Percentiles rank a stretch among this genome's conserved stretches.
These are phyloP conservation scores for Corbicula japonica DNA, from an alignment of 2,888 invertebrate genomes.

Conservation along the genomic window DNA sequence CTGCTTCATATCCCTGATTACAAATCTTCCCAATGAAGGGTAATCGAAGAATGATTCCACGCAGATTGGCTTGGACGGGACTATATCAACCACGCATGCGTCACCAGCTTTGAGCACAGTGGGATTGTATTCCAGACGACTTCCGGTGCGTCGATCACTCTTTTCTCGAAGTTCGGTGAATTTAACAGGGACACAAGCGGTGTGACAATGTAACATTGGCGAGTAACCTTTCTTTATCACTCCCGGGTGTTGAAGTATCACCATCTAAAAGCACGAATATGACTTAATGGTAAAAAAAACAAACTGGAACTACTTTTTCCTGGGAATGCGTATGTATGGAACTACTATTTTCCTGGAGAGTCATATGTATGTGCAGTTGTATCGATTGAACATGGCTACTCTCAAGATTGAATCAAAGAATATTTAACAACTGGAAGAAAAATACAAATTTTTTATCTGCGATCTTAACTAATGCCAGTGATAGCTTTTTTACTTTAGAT, in stretches of 20 bases:
- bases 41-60: constrained; percentile 99
- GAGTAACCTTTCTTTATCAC: constrained; percentile 99
- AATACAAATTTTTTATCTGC: too few species aligned
- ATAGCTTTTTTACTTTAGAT: too few species aligned
- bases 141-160: constrained; percentile 98
- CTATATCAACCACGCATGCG: constrained; percentile 96
- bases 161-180: constrained; percentile 99
- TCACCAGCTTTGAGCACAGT: constrained; percentile 98
- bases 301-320: too few species aligned
- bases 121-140: constrained; percentile 88
- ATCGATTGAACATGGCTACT: too few species aligned
- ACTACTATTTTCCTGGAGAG: too few species aligned
- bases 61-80: constrained; percentile 97
- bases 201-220: constrained; percentile 99
- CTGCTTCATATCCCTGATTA: constrained; percentile 99
- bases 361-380: too few species aligned
- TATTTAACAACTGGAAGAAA: too few species aligned
- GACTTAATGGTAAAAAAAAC: too few species aligned
- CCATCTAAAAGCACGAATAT: constrained; percentile 89
- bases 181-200: constrained; percentile 99
- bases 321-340: too few species aligned
- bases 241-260: constrained; percentile 99
- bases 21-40: constrained; percentile 97
- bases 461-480: too few species aligned
- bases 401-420: too few species aligned